A percentile compares a stretch with the other conserved stretches of the same genome.
Conservation (phyloP, 2,113 vertebrate genomes). For the Progne subis region DNA sequence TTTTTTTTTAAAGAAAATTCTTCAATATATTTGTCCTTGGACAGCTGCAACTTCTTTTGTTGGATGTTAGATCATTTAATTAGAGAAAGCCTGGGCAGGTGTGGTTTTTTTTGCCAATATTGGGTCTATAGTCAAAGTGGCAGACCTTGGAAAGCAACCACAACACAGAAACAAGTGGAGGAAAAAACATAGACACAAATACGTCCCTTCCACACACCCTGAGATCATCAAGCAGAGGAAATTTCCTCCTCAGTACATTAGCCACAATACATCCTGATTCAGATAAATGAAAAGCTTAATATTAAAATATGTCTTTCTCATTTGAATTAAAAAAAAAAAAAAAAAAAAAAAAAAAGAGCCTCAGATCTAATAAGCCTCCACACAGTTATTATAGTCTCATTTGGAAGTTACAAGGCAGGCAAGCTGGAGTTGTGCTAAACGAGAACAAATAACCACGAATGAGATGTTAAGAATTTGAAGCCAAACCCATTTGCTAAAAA, state of each 20-base stretch:
- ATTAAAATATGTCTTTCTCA: conserved; percentile 20
- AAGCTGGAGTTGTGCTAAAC: conserved; percentile 37
- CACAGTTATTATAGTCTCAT: conserved; percentile 60
- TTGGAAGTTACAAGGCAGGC: conserved; percentile 45
- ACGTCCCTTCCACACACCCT: not conserved
- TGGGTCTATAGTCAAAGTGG: accelerated
- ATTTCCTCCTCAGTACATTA: not conserved
- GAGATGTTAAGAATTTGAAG: conserved; percentile 57
- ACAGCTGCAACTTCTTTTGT: not conserved
- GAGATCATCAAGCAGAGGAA: not conserved
- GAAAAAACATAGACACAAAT: not conserved
- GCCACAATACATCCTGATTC: not conserved
- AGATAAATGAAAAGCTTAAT: conserved; percentile 17
- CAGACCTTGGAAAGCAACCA: not conserved
- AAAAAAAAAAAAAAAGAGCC: not conserved
- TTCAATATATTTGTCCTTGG: not conserved
- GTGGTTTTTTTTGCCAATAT: not conserved
- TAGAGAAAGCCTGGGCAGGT: not conserved
- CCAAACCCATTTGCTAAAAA: conserved; percentile 44
- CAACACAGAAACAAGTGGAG: not conserved
- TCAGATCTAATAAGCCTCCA: conserved; percentile 43
- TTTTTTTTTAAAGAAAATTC: not conserved
- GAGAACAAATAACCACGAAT: conserved; percentile 62
- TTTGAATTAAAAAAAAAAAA: not conserved
- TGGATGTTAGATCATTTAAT: not conserved